A percentile compares a stretch with the other conserved stretches of the same genome.
These are phyloP conservation scores for Urocyon cinereoargenteus DNA, from an alignment of 2,797 vertebrate genomes.

Conservation along the genomic window DNA sequence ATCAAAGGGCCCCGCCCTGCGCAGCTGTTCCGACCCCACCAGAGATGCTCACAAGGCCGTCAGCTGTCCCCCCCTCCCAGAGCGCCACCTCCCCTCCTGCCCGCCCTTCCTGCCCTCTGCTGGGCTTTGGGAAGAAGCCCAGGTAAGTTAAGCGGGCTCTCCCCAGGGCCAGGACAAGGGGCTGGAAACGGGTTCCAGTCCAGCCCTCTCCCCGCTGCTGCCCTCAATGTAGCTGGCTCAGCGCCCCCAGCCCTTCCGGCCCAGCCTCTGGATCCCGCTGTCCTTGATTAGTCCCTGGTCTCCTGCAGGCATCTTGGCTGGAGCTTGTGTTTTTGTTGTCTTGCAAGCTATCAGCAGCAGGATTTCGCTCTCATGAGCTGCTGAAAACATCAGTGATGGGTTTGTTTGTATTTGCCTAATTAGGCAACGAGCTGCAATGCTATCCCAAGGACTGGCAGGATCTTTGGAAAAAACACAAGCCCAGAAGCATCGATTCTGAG, in stretches of 20 bases:
- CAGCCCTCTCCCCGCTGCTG: neutral
- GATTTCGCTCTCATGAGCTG: constrained; percentile 85
- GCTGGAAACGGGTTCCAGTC: neutral
- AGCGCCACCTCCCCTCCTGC: neutral
- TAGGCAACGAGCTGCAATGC: constrained; percentile 83
- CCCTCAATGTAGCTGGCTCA: neutral
- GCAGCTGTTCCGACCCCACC: neutral
- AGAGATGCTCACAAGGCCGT: neutral
- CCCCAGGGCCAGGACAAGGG: neutral
- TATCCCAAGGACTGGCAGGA: constrained; percentile 81
- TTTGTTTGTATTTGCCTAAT: constrained; percentile 90
- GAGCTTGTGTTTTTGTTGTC: constrained; percentile 69
- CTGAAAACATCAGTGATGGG: constrained; percentile 87
- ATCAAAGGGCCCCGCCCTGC: neutral
- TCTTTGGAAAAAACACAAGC: constrained; percentile 78
- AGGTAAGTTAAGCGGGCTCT: neutral
- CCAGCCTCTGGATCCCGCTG: neutral
- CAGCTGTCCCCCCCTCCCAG: neutral
- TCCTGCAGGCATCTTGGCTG: constrained; percentile 76
- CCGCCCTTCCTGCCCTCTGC: neutral
- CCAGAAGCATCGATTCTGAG: constrained; percentile 69
- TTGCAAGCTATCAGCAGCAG: constrained; percentile 83
- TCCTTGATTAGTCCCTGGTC: constrained; percentile 44
- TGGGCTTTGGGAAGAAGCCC: neutral
- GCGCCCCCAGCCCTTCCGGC: neutral